Base-by-base conservation (phyloP, 2,888 invertebrate genomes). In the Ichneumoninae sp. region DNA sequence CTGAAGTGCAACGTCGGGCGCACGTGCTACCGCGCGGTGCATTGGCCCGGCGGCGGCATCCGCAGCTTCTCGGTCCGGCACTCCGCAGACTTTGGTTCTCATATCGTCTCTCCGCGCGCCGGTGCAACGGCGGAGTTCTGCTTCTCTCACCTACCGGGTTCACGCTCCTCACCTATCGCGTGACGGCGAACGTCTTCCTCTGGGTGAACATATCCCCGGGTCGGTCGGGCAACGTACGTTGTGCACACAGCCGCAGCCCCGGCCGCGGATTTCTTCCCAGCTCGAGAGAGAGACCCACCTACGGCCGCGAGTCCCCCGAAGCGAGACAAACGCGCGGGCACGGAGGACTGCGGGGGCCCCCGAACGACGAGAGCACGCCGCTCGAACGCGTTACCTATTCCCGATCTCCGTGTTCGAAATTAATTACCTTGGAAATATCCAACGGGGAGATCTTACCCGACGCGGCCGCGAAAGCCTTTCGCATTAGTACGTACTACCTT, bases 121-220 rank as follows among this genome's bases (percentile, higher is more conserved):
- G 76, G 40, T 71, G 60, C 75, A 57, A 69, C 26, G 75, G 26
- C 22, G 71, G 63, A 63, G 63, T 63, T 63, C 74, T 79, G 73
- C 65, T 81, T 78, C 74, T 81, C 81, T 85, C 78, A 81, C 81
- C 81, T 85, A 82, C 85, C 85, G 81, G 81, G 85, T 85, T 85
- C 85, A 82, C 78, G 85, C 81, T 74, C 81, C 81, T 85, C 81
- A 85, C 85, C 85, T 82, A 85, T 85, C 85, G 85, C 85, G 85
- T 85, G 85, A 85, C 85, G 78, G 78, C 78, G 66, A 85, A 82
- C 71, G 81, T 82, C 85, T 81, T 85, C 85, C 74, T 85, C 75
- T 30, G 65, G 68, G 40, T 54, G 77, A 74, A 50, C 66, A 66
- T 52, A 47, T 44, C 75, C 63, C 36, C 57, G 60, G 52, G 19